Evolutionary conservation across 1,140 invertebrate species (phyloP).

Genomic region (Psix sp.): DNA sequence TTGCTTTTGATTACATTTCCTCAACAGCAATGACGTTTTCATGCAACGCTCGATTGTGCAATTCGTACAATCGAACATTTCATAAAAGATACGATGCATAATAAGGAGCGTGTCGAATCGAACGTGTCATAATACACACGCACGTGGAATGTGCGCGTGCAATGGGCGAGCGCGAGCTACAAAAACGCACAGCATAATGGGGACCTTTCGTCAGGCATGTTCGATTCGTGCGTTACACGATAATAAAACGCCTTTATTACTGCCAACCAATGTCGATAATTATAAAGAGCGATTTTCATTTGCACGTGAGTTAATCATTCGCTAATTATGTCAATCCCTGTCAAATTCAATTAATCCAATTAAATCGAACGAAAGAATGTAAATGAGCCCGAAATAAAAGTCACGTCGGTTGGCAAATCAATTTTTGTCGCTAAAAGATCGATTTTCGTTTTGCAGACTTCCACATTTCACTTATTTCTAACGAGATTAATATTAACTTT

Average conservation of each 20-base stretch:
- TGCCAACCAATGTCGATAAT: slow-evolving; percentile 28
- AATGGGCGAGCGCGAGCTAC: slow-evolving; percentile 21
- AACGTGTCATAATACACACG: slow-evolving; percentile 42
- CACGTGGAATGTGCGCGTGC: slow-evolving; percentile 20
- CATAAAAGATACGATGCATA: slow-evolving; percentile 50
- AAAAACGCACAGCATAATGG: slow-evolving; percentile 21
- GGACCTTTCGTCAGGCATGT: slow-evolving; percentile 20
- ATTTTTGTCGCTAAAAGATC: too few relatives aligned
- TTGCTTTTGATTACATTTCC: slow-evolving; percentile 39
- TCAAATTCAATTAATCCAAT: not conserved
- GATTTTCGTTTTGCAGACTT: too few relatives aligned
- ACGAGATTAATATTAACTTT: too few relatives aligned
- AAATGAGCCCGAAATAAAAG: too few relatives aligned
- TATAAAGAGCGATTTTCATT: slow-evolving; percentile 17
- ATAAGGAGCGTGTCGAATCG: slow-evolving; percentile 35
- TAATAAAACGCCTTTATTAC: slow-evolving; percentile 22
- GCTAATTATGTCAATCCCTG: slow-evolving; percentile 7
- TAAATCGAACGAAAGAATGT: too few relatives aligned
- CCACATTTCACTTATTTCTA: too few relatives aligned
- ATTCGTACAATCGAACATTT: slow-evolving; percentile 44
- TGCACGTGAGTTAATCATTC: slow-evolving; percentile 1
- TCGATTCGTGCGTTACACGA: slow-evolving; percentile 20
- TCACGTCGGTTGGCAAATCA: too few relatives aligned
- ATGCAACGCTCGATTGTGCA: slow-evolving; percentile 23
- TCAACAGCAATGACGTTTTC: slow-evolving; percentile 19